Base-by-base conservation (phyloP, 2,797 vertebrate species). In the Manis pentadactyla region DNA sequence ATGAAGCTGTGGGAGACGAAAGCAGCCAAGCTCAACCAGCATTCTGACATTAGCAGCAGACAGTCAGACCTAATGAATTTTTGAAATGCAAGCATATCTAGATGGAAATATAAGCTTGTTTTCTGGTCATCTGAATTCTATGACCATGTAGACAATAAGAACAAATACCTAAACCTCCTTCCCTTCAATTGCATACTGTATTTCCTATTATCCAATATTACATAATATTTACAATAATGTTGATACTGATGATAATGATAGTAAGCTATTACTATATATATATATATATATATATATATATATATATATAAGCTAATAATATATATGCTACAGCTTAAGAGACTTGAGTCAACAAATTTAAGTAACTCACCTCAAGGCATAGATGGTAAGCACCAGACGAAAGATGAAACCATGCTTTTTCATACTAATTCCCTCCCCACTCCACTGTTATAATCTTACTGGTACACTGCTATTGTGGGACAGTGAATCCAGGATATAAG, bases 51-150 rank as follows among this genome's bases (percentile, higher is more conserved):
- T 84, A 83, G 88, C 31, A 71, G 8, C 31, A 84, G n/a, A 18
- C 15, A 55, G 19, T 88, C n/a, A 61, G 42, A 92, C 5, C 51
- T 96, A 96, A 55, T 69, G 5, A 37, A 78, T 90, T 49, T 68
- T 87, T 57, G 25, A 94, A 95, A 94, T 82, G 6, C 18, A 87
- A 83, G 27, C 1, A 92, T 39, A 78, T 51, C 84, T 85, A 23
- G 5, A 13, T 90, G 46, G 25, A 95, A 90, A 18, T 71, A 55
- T 94, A 92, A 66, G 73, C 17, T 92, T 46, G 7, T 87, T 86
- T 87, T 68, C 51, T 63, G 18, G 53, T n/a, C 82, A 61, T 94
- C 75, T 96, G 57, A 90, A 83, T 87, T 71, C 90, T 46, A 93
- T 46, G 21, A 5, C 11, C 17, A 86, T 15, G 12, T 14, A 46